These are phyloP conservation scores for Sapajus apella DNA, from an alignment of 2,113 vertebrate species.

Conservation along the genomic window DNA sequence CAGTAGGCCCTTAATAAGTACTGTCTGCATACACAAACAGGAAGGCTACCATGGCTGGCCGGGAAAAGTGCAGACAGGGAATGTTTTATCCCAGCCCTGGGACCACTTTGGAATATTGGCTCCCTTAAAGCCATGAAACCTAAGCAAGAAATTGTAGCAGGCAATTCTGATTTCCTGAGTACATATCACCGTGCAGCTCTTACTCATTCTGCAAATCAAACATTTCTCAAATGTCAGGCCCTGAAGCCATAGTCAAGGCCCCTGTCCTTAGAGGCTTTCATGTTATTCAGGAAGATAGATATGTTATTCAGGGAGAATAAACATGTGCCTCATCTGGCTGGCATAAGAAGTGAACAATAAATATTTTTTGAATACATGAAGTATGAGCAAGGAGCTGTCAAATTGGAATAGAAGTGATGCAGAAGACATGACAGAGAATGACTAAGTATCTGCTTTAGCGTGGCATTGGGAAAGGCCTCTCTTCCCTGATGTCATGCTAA, in stretches of 20 bases:
- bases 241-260: background rate
- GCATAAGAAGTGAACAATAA: background rate
- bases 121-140: background rate
- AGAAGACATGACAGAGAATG: background rate
- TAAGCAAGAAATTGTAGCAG: background rate
- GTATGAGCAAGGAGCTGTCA: background rate
- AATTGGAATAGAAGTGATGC: background rate
- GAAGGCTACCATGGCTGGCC: background rate
- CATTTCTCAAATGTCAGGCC: slow-evolving; percentile 1
- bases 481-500: too few relatives aligned
- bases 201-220: slow-evolving; percentile 34
- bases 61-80: background rate
- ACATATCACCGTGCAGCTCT: background rate
- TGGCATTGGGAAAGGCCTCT: background rate
- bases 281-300: background rate
- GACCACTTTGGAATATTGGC: background rate
- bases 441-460: background rate
- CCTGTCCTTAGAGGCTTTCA: background rate
- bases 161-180: slow-evolving; percentile 37
- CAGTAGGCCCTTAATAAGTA: background rate
- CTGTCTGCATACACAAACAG: background rate
- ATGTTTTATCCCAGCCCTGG: background rate
- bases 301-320: background rate
- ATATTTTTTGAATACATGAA: background rate
- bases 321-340: background rate